These are phyloP conservation scores for Phenacoccus solenopsis DNA, from an alignment of 1,140 invertebrate species.

Conservation along the genomic window DNA sequence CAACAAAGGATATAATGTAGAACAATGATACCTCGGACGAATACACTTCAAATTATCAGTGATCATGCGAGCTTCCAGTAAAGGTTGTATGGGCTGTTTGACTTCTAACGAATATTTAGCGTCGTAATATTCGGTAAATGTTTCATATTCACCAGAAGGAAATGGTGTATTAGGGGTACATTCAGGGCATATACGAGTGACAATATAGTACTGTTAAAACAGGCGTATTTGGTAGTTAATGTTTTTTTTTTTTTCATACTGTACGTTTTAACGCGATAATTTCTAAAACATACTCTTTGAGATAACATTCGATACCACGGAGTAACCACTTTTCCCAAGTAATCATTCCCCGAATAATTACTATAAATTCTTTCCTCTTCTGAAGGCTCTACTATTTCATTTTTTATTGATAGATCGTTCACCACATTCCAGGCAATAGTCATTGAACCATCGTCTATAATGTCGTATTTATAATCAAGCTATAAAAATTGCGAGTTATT, in stretches of 20 bases:
- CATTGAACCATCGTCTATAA: conserved; percentile 28
- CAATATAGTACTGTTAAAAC: conserved; percentile 54
- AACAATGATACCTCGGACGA: not conserved
- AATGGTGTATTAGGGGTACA: conserved; percentile 69
- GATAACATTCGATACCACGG: conserved; percentile 64
- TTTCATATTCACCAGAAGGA: conserved; percentile 55
- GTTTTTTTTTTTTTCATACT: no score
- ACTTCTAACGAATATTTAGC: conserved; percentile 51
- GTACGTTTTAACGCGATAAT: no score
- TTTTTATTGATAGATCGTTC: conserved; percentile 30
- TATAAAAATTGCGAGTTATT: not conserved
- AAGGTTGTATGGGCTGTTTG: conserved; percentile 57
- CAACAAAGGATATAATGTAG: not conserved
- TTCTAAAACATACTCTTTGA: conserved; percentile 40
- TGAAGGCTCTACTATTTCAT: conserved; percentile 31
- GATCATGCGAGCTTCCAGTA: conserved; percentile 53
- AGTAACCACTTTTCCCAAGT: conserved; percentile 59
- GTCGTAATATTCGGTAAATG: conserved; percentile 70
- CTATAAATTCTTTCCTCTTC: conserved; percentile 32
- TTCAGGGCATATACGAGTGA: conserved; percentile 67
- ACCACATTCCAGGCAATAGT: conserved; percentile 53
- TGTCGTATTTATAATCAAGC: not conserved
- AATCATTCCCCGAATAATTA: conserved; percentile 44
- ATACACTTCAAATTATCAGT: not conserved
- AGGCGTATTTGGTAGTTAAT: no score